Evolutionary conservation across 2,888 invertebrate genomes (phyloP).

Genomic region (Melanargia galathea): DNA sequence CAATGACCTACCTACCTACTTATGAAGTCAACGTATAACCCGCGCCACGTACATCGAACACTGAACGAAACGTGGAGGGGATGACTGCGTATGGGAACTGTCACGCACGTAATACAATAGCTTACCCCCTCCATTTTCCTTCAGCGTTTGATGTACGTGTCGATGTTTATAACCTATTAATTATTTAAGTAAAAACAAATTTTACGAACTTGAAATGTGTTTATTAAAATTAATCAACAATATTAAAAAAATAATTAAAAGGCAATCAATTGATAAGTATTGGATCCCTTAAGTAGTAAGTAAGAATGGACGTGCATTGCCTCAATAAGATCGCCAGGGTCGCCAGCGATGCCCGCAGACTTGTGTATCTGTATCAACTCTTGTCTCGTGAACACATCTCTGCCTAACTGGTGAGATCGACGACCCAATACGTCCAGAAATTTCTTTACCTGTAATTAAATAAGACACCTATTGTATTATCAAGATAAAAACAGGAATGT

Average conservation of each 20-base stretch:
- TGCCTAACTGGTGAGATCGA: constrained; percentile 84
- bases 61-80: no score
- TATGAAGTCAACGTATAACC: no score
- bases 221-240: constrained; percentile 4
- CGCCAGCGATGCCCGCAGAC: constrained; percentile 84
- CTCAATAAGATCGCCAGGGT: constrained; percentile 87
- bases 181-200: neutral
- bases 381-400: constrained; percentile 87
- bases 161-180: no score
- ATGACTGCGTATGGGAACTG: no score
- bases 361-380: constrained; percentile 89
- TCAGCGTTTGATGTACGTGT: no score
- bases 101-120: no score
- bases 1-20: no score
- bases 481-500: no score
- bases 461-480: neutral
- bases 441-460: constrained; percentile 84
- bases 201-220: neutral
- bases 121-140: no score
- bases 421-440: constrained; percentile 87
- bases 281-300: constrained; percentile 90
- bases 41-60: no score
- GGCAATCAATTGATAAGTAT: constrained; percentile 84
- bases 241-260: constrained; percentile 47
- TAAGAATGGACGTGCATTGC: constrained; percentile 93